phyloP scores from a whole-genome alignment of 2,888 invertebrate species.

The Drosophila infuscata region DNA sequence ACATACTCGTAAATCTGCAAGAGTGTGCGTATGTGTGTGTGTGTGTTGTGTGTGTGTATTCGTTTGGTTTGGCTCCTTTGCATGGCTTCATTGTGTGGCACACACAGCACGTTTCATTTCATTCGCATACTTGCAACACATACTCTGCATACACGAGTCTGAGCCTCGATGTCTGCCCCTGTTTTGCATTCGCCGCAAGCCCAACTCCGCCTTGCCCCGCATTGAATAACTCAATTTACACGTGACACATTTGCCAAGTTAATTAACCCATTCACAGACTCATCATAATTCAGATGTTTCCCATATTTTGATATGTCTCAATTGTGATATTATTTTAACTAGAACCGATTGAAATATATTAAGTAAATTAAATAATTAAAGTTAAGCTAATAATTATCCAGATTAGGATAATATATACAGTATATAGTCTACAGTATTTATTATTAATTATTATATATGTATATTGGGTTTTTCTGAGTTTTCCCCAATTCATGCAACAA shows the following conservation, averaged over 20 bases:
- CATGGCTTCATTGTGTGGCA: slow-evolving; percentile 77
- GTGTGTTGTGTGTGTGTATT: slow-evolving; percentile 28
- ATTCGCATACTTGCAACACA: slow-evolving; percentile 58
- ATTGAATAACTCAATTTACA: slow-evolving; percentile 78
- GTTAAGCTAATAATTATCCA: no score
- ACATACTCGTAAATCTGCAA: slow-evolving; percentile 71
- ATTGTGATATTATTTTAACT: not conserved
- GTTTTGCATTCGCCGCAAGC: not conserved
- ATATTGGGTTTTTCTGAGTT: no score
- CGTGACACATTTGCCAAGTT: slow-evolving; percentile 70
- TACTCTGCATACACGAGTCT: slow-evolving; percentile 26
- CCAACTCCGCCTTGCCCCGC: slow-evolving; percentile 5
- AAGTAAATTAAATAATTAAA: no score
- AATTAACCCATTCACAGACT: slow-evolving; percentile 60
- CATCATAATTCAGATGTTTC: slow-evolving; percentile 28
- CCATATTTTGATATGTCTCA: not conserved
- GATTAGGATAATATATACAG: no score
- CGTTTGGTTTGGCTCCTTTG: slow-evolving; percentile 63
- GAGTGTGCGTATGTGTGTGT: slow-evolving; percentile 7
- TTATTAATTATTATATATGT: not conserved
- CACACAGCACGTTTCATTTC: slow-evolving; percentile 80
- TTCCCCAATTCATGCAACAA: no score
- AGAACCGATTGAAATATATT: not conserved
- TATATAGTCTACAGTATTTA: no score
- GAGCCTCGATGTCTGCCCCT: not conserved